Percentiles rank a stretch among this genome's conserved stretches.
Conservation (phyloP, 2,888 invertebrate species). For the Drosophila anomalipes region DNA sequence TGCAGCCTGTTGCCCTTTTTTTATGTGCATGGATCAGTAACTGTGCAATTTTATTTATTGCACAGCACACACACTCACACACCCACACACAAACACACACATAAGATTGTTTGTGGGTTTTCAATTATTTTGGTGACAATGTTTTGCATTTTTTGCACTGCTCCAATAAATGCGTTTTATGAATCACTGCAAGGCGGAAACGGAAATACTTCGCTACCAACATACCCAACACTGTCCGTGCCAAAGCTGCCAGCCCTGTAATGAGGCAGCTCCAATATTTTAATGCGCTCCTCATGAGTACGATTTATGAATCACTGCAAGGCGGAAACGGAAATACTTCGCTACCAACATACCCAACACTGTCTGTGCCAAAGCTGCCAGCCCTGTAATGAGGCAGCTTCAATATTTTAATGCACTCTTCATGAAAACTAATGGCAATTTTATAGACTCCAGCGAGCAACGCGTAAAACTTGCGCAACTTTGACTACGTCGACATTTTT, state of each 20-base stretch:
- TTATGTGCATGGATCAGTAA: constrained; percentile 31
- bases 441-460: constrained; percentile 36
- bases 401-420: constrained; percentile 49
- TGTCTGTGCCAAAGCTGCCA: constrained; percentile 34
- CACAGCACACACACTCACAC: constrained; percentile 17
- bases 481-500: constrained; percentile 22
- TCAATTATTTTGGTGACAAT: constrained; percentile 61
- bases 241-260: constrained; percentile 35
- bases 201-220: constrained; percentile 46
- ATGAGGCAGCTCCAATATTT: constrained; percentile 50
- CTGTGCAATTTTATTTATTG: constrained; percentile 69
- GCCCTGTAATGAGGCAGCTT: constrained; percentile 39
- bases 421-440: constrained; percentile 56
- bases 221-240: constrained; percentile 24
- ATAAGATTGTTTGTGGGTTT: constrained; percentile 46
- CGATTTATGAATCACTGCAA: constrained; percentile 61
- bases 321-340: constrained; percentile 48
- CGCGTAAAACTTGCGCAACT: constrained; percentile 30
- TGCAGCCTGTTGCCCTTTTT: constrained; percentile 31
- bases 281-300: constrained; percentile 40
- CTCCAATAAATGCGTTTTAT: constrained; percentile 76
- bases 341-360: constrained; percentile 35
- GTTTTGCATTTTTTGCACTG: constrained; percentile 45
- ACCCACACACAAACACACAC: constrained; percentile 1
- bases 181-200: constrained; percentile 33